A percentile compares a stretch with the other conserved stretches of the same genome.
phyloP scores from a whole-genome alignment of 2,113 vertebrate species.

The Pheucticus melanocephalus region DNA sequence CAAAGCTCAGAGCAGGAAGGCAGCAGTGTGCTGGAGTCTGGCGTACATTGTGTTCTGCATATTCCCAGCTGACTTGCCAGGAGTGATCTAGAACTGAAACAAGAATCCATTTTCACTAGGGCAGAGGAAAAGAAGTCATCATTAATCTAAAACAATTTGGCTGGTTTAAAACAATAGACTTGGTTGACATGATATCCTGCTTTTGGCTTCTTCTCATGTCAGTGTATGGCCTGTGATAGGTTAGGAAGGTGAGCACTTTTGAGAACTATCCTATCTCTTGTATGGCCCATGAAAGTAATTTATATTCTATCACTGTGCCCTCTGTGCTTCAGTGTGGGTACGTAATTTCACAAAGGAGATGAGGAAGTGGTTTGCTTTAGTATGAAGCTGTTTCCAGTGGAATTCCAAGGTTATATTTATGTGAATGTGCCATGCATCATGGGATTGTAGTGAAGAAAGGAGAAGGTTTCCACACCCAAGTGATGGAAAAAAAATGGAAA shows the following conservation, averaged over 20 bases:
- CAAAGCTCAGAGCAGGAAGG: conserved; percentile 22
- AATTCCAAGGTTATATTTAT: background rate
- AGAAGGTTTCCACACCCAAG: background rate
- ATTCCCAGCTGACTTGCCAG: conserved; percentile 4
- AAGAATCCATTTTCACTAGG: background rate
- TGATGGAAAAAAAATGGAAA: background rate
- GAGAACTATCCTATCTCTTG: background rate
- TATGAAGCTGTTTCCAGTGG: background rate
- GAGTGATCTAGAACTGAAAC: conserved; percentile 46
- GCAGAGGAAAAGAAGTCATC: background rate
- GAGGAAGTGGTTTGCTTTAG: background rate
- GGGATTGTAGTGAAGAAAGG: background rate
- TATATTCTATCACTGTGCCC: background rate
- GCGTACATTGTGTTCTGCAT: conserved; percentile 37
- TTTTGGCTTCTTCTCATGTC: background rate
- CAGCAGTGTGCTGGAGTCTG: background rate
- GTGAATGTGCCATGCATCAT: background rate
- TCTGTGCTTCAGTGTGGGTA: background rate
- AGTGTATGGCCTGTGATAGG: background rate
- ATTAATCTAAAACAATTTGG: background rate
- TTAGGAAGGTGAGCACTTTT: background rate
- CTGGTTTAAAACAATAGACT: conserved; percentile 10
- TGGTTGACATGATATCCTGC: background rate
- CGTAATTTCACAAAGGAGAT: background rate
- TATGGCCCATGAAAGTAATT: background rate